Conservation (phyloP, 2,113 vertebrate genomes). For the Propithecus coquereli region DNA sequence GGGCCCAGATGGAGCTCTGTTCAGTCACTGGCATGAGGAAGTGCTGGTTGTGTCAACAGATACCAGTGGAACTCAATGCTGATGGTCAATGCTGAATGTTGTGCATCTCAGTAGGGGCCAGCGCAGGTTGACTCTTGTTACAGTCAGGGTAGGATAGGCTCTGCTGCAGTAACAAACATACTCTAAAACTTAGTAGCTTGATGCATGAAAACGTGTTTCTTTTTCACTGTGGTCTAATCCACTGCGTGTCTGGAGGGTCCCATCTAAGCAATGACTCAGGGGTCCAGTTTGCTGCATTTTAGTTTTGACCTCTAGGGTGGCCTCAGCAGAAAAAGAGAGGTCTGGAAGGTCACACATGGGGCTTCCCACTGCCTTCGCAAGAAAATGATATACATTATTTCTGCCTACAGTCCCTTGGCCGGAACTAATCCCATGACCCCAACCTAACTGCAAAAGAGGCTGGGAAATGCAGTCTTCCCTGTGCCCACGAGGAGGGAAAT, state of each 20-base stretch:
- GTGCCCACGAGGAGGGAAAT: neutral
- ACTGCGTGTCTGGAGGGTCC: neutral
- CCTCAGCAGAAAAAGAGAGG: neutral
- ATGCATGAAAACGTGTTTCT: neutral
- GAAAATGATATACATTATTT: neutral
- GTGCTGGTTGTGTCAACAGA: neutral
- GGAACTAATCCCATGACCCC: neutral
- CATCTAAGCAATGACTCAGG: neutral
- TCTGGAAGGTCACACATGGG: neutral
- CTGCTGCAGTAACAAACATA: neutral
- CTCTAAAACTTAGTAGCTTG: neutral
- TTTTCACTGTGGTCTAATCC: neutral
- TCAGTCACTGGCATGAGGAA: neutral
- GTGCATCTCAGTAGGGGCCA: neutral
- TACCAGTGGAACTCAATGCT: neutral
- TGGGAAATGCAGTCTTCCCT: neutral
- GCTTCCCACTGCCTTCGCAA: neutral
- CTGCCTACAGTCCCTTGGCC: neutral
- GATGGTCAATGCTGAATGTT: neutral
- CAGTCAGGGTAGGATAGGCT: neutral
- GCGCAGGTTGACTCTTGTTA: neutral
- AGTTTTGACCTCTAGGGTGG: neutral
- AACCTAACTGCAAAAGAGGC: neutral
- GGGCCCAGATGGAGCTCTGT: neutral
- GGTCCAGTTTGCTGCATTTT: neutral